phyloP scores from a whole-genome alignment of 2,888 invertebrate genomes.

The Eremobia ochroleuca region DNA sequence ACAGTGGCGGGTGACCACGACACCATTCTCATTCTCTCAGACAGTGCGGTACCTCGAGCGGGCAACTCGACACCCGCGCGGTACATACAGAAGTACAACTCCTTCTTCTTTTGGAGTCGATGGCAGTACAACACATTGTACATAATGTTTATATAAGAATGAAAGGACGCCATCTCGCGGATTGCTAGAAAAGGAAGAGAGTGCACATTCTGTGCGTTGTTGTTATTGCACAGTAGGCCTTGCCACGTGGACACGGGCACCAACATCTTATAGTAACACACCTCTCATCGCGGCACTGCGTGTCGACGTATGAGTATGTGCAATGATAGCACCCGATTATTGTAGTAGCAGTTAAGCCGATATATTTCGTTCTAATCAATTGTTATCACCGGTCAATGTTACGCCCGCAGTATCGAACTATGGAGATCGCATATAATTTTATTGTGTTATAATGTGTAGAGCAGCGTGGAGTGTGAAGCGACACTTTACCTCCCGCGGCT shows the following conservation, averaged over 20 bases:
- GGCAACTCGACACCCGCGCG: not conserved
- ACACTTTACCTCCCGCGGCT: conserved; percentile 33
- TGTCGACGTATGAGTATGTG: too few relatives aligned
- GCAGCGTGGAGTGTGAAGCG: not conserved
- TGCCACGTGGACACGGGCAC: not conserved
- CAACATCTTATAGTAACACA: not conserved
- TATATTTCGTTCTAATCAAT: conserved; percentile 43
- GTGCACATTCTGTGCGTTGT: not conserved
- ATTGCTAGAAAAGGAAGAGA: not conserved
- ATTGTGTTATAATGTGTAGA: conserved; percentile 13
- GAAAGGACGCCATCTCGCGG: not conserved
- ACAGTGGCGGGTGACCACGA: conserved; percentile 6
- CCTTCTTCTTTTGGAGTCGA: not conserved
- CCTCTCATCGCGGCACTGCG: not conserved
- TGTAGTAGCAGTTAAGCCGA: conserved; percentile 35
- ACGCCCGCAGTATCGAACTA: conserved; percentile 24
- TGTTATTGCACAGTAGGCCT: not conserved
- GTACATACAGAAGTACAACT: conserved; percentile 7
- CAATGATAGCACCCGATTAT: not conserved
- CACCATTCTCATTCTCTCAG: conserved; percentile 64
- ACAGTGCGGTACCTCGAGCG: conserved; percentile 51
- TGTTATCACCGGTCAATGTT: conserved; percentile 48
- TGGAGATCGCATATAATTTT: conserved; percentile 18
- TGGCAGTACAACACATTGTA: not conserved
- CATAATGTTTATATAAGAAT: not conserved